Base-by-base conservation (phyloP, 2,113 vertebrate species). In the Erythrocercus mccallii region DNA sequence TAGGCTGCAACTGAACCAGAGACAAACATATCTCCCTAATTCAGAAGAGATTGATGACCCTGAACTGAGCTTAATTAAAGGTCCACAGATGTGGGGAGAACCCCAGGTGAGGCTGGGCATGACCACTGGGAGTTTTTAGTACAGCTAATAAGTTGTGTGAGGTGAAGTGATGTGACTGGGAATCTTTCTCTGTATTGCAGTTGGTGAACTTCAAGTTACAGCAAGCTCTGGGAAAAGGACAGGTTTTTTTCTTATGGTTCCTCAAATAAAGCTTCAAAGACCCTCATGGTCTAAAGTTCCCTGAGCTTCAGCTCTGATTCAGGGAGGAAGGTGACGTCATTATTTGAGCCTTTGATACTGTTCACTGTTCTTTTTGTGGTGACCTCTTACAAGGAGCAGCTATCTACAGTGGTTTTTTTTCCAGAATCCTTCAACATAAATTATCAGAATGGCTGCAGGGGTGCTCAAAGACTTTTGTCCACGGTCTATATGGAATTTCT, bases 1-100 rank as follows among this genome's bases (percentile, higher is more conserved):
- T 0, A 4, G 2, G 0, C 30, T 61, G 0, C 2, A 65, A 10
- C 9, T 3, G 1, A 65, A 0, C 5, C 3, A 58, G 2, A 76
- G 0, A 15, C 15, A 12, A 60, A 0, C 10, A 28, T 0, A 0
- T 28, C 4, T 22, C 31, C 1, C 8, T 11, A 23, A 23, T 3
- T n/a, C 6, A 76, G 22, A n/a, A 83, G 1, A 5, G 9, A 18
- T 1, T 24, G 0, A 6, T 17, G 0, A 1, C 4, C 23, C 33
- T 66, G 60, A n/a, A 28, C 81, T 87, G 69, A 81, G 31, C 48
- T 78, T 87, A 70, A 45, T 86, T 33, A 30, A 30, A 24, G 35
- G 8, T 25, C 13, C 25, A 86, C 25, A 78, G 27, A 5, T 51
- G 14, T 71, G 79, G 33, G 42, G 73, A 12, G 77, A 58, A 38